These are phyloP conservation scores for Drosophila leonis DNA, from an alignment of 2,888 invertebrate species.

Conservation along the genomic window DNA sequence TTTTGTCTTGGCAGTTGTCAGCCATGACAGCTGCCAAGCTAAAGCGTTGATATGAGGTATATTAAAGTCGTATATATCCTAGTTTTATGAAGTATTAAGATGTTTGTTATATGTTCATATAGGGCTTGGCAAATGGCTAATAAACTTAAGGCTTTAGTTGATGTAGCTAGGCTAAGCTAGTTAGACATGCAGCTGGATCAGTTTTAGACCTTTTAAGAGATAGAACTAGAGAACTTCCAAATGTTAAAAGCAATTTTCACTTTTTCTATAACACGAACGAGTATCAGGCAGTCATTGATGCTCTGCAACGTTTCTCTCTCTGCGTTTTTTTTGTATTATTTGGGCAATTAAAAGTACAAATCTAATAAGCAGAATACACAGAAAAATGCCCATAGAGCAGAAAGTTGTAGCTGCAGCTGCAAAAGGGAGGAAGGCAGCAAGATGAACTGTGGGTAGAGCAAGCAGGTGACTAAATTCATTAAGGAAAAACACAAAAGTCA, in stretches of 20 bases:
- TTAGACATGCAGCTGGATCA: too few relatives aligned
- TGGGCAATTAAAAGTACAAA: conserved; percentile 67
- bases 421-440: background rate
- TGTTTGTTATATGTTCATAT: too few relatives aligned
- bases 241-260: background rate
- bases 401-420: conserved; percentile 21
- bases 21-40: too few relatives aligned
- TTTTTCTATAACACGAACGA: background rate
- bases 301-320: background rate
- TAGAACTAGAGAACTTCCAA: too few relatives aligned
- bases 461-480: conserved; percentile 57
- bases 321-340: conserved; percentile 15
- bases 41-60: too few relatives aligned
- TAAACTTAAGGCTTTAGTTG: too few relatives aligned
- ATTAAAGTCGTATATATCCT: too few relatives aligned
- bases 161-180: too few relatives aligned
- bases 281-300: background rate
- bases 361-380: conserved; percentile 58
- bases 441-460: background rate
- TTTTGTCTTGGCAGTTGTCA: too few relatives aligned
- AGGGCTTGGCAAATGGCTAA: too few relatives aligned
- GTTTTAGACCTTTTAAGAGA: too few relatives aligned
- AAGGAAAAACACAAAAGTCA: conserved; percentile 65
- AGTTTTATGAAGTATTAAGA: too few relatives aligned
- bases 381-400: conserved; percentile 16